Conservation (phyloP, 2,888 invertebrate species). For the Thymelicus sylvestris region DNA sequence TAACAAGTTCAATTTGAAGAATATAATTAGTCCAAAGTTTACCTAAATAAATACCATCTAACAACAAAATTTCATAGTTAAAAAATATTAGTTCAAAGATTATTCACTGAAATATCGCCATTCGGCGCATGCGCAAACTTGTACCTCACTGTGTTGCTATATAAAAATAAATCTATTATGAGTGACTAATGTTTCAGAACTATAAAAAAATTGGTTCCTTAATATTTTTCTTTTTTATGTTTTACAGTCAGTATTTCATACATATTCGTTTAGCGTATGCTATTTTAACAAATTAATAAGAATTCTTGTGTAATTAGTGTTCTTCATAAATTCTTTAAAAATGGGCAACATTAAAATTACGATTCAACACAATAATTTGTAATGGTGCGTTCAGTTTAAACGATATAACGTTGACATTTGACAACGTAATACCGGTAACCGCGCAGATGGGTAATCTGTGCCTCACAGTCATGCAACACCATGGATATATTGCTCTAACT, state of each 20-base stretch:
- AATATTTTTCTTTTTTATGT: no score
- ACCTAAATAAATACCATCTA: conserved; percentile 76
- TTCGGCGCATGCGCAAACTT: conserved; percentile 85
- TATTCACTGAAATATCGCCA: conserved; percentile 82
- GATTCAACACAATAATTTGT: not conserved
- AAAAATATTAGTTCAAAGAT: conserved; percentile 82
- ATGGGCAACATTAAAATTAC: not conserved
- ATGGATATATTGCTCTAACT: no score
- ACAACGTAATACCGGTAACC: no score
- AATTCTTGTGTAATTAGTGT: no score
- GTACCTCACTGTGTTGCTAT: conserved; percentile 67
- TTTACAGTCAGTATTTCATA: no score
- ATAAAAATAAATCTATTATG: conserved; percentile 39
- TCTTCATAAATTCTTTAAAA: not conserved
- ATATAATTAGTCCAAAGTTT: conserved; percentile 64
- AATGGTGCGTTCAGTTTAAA: not conserved
- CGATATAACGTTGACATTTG: no score
- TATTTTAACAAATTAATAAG: no score
- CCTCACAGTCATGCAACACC: no score
- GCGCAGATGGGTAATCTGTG: no score
- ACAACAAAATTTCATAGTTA: conserved; percentile 81
- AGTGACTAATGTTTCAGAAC: conserved; percentile 23
- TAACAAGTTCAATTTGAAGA: conserved; percentile 54
- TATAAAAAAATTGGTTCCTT: not conserved
- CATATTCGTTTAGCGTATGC: no score